These are phyloP conservation scores for Gallinago jamesoni DNA, from an alignment of 2,113 vertebrate species.

Conservation along the genomic window DNA sequence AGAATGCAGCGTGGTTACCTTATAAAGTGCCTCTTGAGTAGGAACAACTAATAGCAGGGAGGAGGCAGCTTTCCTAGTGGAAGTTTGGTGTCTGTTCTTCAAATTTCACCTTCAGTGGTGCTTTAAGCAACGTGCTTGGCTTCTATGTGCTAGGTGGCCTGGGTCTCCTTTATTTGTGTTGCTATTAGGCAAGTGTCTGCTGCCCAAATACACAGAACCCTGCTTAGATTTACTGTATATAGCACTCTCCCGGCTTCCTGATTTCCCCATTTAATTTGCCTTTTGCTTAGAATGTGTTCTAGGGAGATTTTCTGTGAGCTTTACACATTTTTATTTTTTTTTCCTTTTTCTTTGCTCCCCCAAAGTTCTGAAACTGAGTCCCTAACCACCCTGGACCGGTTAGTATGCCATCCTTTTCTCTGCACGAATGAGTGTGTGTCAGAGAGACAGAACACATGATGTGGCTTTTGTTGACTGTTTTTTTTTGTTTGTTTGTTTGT, in stretches of 20 bases:
- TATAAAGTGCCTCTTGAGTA: not conserved
- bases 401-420: constrained; percentile 93
- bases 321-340: constrained; percentile 69
- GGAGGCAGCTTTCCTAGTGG: not conserved
- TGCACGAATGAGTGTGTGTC: constrained; percentile 84
- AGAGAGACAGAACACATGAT: constrained; percentile 61
- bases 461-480: constrained; percentile 69
- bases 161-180: constrained; percentile 9
- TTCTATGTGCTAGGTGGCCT: constrained; percentile 57
- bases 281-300: constrained; percentile 74
- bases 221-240: constrained; percentile 39
- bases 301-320: constrained; percentile 83
- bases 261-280: constrained; percentile 62
- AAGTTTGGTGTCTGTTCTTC: not conserved
- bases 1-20: not conserved
- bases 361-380: constrained; percentile 99
- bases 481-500: not conserved
- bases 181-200: not conserved
- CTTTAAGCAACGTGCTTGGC: constrained; percentile 56
- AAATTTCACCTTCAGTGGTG: not conserved
- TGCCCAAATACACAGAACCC: not conserved
- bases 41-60: not conserved
- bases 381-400: constrained; percentile 99
- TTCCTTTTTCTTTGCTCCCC: constrained; percentile 90
- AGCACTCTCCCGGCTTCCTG: not conserved